A percentile compares a stretch with the other conserved stretches of the same genome.
Evolutionary conservation across 1,140 invertebrate species (phyloP).

Genomic region (Uloborus diversus): DNA sequence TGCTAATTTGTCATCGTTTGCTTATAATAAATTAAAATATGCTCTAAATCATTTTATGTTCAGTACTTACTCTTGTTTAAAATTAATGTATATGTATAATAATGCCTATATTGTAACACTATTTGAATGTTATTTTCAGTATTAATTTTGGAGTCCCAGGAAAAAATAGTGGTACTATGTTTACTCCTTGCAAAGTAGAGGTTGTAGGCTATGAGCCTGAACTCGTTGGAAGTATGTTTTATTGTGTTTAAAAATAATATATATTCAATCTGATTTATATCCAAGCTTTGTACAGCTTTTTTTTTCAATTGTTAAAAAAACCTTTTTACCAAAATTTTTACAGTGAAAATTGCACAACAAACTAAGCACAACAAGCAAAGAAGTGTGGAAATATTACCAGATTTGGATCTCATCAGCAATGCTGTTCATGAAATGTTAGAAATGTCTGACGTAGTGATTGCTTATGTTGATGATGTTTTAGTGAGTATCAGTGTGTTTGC

Average conservation of each 20-base stretch:
- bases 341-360: conserved; percentile 48
- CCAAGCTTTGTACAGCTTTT: not conserved
- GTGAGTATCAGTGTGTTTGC: too few species aligned
- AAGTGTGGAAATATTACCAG: conserved; percentile 80
- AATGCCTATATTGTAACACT: too few species aligned
- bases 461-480: conserved; percentile 83
- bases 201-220: conserved; percentile 84
- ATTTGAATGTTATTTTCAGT: conserved; percentile 52
- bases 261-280: not conserved
- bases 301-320: too few species aligned
- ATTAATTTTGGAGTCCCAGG: conserved; percentile 84
- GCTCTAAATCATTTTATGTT: too few species aligned
- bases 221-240: conserved; percentile 71
- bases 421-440: conserved; percentile 79
- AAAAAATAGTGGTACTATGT: conserved; percentile 89
- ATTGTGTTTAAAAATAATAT: too few species aligned
- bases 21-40: too few species aligned
- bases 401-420: conserved; percentile 86
- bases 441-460: conserved; percentile 81
- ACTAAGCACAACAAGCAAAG: conserved; percentile 60
- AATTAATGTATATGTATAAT: too few species aligned
- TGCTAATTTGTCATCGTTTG: too few species aligned
- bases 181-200: conserved; percentile 77
- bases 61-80: too few species aligned
- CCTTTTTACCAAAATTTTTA: too few species aligned